Evolutionary conservation across 1,140 invertebrate genomes (phyloP).

Genomic region (Sipha flava): DNA sequence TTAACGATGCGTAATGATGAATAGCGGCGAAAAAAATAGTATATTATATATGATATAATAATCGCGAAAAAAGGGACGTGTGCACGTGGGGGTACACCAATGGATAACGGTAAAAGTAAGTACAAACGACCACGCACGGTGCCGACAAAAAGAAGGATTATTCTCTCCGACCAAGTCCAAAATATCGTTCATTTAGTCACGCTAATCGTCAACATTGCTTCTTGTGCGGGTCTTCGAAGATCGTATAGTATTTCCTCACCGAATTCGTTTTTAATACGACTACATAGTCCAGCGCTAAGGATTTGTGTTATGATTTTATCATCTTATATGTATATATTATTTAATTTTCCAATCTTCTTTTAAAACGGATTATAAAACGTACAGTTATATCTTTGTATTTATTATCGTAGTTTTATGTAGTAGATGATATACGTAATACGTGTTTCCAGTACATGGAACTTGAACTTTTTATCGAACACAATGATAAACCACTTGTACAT

Average conservation of each 20-base stretch:
- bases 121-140: neutral
- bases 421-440: too few species aligned
- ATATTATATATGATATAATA: neutral
- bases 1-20: neutral
- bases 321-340: neutral
- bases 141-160: neutral
- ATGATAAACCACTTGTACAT: neutral
- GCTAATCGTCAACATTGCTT: neutral
- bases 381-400: neutral
- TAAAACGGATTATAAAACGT: neutral
- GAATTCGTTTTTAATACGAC: neutral
- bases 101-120: neutral
- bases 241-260: too few species aligned
- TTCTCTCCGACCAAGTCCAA: neutral
- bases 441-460: neutral
- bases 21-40: neutral
- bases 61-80: neutral
- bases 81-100: neutral
- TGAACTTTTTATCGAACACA: neutral
- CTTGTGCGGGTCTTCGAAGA: neutral
- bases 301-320: too few species aligned
- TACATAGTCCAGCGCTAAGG: neutral
- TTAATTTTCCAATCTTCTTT: neutral
- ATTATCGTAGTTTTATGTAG: too few species aligned
- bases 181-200: neutral